Evolutionary conservation across 2,113 vertebrate genomes (phyloP), one percentile per base, ranked within the genome.

Genomic region (Chloropsis hardwickii): DNA sequence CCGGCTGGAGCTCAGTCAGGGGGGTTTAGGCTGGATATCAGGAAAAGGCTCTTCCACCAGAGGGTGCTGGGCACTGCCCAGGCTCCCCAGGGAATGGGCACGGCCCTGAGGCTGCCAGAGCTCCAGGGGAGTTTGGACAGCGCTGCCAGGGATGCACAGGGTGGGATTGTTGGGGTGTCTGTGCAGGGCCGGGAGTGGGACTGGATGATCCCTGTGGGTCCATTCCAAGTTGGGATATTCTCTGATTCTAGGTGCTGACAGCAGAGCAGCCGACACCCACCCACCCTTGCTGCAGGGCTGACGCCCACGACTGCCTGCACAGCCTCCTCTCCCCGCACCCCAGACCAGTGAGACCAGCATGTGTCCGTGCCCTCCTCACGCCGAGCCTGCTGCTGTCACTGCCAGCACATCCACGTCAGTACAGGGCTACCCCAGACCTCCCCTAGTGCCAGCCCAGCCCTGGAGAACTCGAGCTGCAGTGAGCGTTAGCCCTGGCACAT

Each of bases 281-380:
- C 47, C 10, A 1, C 5, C 42, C 42, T 11, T 3, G 40, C 74
- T 45, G 62, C 61, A 58, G 56, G 42, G 70, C 53, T 25, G 37
- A 28, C n/a, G 17, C 58, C 33, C 42, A 39, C 0, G 2, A 47
- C 25, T 27, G 51, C 25, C 25, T 3, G 1, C 0, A 4, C 58
- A 60, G 44, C 48, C 57, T 60, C 24, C 44, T 39, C 62, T 47
- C 47, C 29, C 47, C 0, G 1, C 5, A 2, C 1, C 19, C 8
- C 25, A 74, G 47, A 21, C 5, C 0, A 0, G 18, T 5, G 50
- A 74, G 47, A 14, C 0, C 0, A 37, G 44, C 28, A 11, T 0
- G 1, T 19, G 16, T 14, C 69, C 8, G 5, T 22, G 39, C 12
- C 45, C 27, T 60, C 12, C 33, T 25, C 0, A 8, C 0, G 1